Evolutionary conservation across 2,113 vertebrate species (phyloP), one percentile per base, ranked within the genome.

Genomic region (Pelecanoides urinatrix): DNA sequence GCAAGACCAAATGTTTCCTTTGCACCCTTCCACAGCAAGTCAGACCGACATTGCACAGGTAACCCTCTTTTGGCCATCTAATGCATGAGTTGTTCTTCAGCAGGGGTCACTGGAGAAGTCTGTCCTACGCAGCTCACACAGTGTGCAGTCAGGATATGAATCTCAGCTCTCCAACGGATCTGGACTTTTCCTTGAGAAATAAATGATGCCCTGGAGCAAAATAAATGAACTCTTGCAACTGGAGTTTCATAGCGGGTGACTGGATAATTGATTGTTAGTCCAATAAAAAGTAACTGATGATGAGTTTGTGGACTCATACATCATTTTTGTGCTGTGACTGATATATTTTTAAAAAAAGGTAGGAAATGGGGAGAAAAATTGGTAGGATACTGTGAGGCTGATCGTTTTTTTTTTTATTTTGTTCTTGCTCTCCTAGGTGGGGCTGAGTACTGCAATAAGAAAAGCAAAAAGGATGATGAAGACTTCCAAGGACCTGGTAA

Each of bases 401-500:
- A 94, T 82, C 47, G 94, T 45, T 9, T 23, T 36, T 36, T 16
- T 29, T 55, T 40, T 10, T 66, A 12, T 78, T 79, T 89, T 93
- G 36, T 42, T 86, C 80, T 92, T 94, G 16, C 23, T 92, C 19
- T 94, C 71, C 45, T 94, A 98, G 98, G 49, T 84, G 63, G 97
- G 97, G 34, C 73, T 97, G 76, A 92, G 45, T 49, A 36, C 38
- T 53, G 90, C 96, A 66, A 79, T 98, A 87, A 92, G 85, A 62
- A 89, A 97, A 91, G 96, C 94, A 86, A 93, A 91, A 72, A 94
- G 56, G 77, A 84, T 93, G 72, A 44, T 92, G 52, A 94, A 86
- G 67, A 86, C 29, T 85, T 96, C 96, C 47, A 94, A 76, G 55
- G 71, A 94, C 53, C 49, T 80, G 98, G 98, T 98, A 97, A 97